Evolutionary conservation across 2,113 vertebrate genomes (phyloP).

Genomic region (Penelope pileata): DNA sequence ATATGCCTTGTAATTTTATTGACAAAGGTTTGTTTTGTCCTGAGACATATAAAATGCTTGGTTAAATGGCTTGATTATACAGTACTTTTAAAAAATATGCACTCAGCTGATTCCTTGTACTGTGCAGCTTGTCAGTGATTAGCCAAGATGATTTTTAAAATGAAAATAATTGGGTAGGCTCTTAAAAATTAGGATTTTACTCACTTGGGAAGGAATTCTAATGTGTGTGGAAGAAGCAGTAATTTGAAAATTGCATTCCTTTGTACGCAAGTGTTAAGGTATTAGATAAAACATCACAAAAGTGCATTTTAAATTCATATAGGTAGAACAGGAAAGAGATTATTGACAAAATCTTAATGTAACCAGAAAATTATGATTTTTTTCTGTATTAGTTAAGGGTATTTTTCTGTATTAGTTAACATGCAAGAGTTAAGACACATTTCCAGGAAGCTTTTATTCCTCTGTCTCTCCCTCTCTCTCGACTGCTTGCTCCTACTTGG

Average conservation of each 20-base stretch:
- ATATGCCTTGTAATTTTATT: constrained; percentile 67
- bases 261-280: neutral
- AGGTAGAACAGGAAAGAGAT: neutral
- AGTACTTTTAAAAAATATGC: neutral
- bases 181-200: constrained; percentile 7
- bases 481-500: neutral
- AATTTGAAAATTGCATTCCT: neutral
- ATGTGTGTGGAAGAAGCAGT: neutral
- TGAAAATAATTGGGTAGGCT: constrained; percentile 19
- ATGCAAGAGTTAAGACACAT: neutral
- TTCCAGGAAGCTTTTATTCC: fast-evolving
- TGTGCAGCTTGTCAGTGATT: neutral
- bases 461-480: fast-evolving
- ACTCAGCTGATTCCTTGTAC: neutral
- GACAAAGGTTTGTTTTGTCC: constrained; percentile 62
- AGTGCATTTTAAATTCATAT: neutral
- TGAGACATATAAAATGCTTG: constrained; percentile 36
- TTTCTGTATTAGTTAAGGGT: neutral
- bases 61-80: constrained; percentile 43
- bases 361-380: neutral
- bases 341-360: neutral
- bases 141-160: constrained; percentile 26
- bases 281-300: neutral
- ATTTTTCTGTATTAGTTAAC: neutral
- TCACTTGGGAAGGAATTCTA: neutral